Percentiles rank a stretch among this genome's conserved stretches.
Conservation (phyloP, 2,888 invertebrate species). For the Pyrocoelia pectoralis region DNA sequence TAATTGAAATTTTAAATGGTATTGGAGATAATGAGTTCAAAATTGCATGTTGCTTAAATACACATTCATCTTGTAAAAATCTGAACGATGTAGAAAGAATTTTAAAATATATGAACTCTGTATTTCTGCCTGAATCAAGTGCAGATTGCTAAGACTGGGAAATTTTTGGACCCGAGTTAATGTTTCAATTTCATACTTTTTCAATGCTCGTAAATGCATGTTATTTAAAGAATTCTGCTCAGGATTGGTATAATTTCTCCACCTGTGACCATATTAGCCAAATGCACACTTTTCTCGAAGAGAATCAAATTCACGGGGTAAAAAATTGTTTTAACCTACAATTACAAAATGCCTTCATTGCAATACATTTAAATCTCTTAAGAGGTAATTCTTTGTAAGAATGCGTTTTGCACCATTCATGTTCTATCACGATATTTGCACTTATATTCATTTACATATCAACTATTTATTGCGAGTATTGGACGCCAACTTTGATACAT, state of each 20-base stretch:
- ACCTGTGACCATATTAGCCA: constrained; percentile 56
- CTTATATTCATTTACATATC: constrained; percentile 10
- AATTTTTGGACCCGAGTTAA: constrained; percentile 11
- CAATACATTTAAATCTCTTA: constrained; percentile 3
- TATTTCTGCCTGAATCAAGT: background rate
- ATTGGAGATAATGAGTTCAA: constrained; percentile 60
- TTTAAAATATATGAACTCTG: constrained; percentile 44
- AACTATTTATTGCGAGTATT: constrained; percentile 27
- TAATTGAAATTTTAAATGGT: constrained; percentile 57
- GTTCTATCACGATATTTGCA: constrained; percentile 7
- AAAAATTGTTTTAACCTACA: constrained; percentile 5
- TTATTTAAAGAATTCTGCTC: constrained; percentile 44
- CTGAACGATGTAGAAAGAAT: constrained; percentile 44
- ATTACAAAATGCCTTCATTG: constrained; percentile 2
- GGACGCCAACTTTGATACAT: constrained; percentile 19
- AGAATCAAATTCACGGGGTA: constrained; percentile 36
- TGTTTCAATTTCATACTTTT: constrained; percentile 59
- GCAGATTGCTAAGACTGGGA: background rate
- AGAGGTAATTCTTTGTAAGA: background rate
- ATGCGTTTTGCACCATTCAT: constrained; percentile 4
- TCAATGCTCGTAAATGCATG: constrained; percentile 40
- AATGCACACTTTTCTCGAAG: constrained; percentile 54
- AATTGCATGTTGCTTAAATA: constrained; percentile 56
- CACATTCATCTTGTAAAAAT: constrained; percentile 32
- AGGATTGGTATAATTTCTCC: constrained; percentile 60